These are phyloP conservation scores for Pagetopsis macropterus DNA, from an alignment of 2,797 vertebrate genomes.

Conservation along the genomic window DNA sequence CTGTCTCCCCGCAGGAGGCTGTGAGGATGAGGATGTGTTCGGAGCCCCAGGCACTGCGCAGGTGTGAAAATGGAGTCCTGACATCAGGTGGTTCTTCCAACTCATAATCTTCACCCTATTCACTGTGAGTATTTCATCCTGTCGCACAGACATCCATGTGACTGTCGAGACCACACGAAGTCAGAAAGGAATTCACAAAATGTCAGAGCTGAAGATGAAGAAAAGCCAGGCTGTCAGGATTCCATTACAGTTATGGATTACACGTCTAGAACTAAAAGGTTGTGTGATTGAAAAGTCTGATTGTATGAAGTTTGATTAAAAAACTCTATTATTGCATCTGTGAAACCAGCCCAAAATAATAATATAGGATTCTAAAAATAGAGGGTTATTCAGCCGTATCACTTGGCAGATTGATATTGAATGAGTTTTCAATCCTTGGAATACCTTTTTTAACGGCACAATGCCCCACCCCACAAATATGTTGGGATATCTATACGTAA, in stretches of 20 bases:
- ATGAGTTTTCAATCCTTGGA: neutral
- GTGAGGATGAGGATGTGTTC: conserved; percentile 38
- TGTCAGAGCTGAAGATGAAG: conserved; percentile 11
- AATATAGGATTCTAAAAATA: neutral
- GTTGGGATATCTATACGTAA: no score
- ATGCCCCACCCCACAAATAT: no score
- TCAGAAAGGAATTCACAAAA: conserved; percentile 24
- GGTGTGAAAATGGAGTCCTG: conserved; percentile 50
- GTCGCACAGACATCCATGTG: conserved; percentile 4
- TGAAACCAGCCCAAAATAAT: conserved; percentile 3
- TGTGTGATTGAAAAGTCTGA: conserved; percentile 4
- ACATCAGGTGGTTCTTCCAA: conserved; percentile 41
- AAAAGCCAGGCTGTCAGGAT: neutral
- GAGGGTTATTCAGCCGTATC: neutral
- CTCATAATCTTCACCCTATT: conserved; percentile 28
- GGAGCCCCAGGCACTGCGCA: conserved; percentile 22
- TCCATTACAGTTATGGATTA: conserved; percentile 27
- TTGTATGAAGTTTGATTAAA: conserved; percentile 9
- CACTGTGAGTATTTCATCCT: conserved; percentile 48
- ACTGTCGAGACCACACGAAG: conserved; percentile 5
- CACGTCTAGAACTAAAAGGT: conserved; percentile 14
- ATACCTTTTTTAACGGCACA: no score
- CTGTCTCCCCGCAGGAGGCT: conserved; percentile 35
- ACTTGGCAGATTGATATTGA: neutral
- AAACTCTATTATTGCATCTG: neutral